Percentiles rank a stretch among this genome's conserved stretches.
These are phyloP conservation scores for Discoglossus pictus DNA, from an alignment of 2,797 vertebrate species.

Conservation along the genomic window DNA sequence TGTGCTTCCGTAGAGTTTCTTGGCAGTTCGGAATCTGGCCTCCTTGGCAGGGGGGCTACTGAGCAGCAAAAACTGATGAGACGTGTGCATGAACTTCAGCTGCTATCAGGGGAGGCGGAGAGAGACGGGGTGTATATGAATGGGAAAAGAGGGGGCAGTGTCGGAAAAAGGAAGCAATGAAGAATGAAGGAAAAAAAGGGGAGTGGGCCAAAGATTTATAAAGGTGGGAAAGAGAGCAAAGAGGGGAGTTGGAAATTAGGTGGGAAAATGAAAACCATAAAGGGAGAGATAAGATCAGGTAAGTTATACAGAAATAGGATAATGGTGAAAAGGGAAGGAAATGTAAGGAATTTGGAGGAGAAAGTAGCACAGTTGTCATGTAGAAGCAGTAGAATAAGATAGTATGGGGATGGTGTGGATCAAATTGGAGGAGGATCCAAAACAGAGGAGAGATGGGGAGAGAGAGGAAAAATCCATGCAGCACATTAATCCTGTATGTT, in stretches of 20 bases:
- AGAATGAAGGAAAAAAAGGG: not conserved
- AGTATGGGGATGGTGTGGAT: not conserved
- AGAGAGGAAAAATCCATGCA: constrained; percentile 26
- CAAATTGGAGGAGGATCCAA: not conserved
- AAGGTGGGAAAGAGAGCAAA: not conserved
- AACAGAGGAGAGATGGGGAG: not conserved
- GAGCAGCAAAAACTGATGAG: constrained; percentile 98
- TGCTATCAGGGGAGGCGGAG: constrained; percentile 76
- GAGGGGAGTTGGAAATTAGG: not conserved
- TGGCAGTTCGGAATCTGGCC: constrained; percentile 96
- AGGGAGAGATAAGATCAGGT: not conserved
- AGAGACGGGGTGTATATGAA: not conserved
- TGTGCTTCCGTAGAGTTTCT: constrained; percentile 98
- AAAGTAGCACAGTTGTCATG: too few relatives aligned
- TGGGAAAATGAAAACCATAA: not conserved
- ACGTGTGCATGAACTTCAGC: constrained; percentile 99
- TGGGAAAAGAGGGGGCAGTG: not conserved
- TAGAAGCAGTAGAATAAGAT: too few relatives aligned
- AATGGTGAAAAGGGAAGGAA: not conserved
- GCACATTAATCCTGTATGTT: constrained; percentile 37
- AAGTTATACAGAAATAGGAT: not conserved
- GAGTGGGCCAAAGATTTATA: not conserved
- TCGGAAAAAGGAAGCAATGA: not conserved
- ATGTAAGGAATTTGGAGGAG: not conserved
- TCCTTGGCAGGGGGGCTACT: constrained; percentile 98